A percentile compares a stretch with the other conserved stretches of the same genome.
Evolutionary conservation across 64 coral and sea anemone genomes (phyloP).

Genomic region (Montipora efflorescens): DNA sequence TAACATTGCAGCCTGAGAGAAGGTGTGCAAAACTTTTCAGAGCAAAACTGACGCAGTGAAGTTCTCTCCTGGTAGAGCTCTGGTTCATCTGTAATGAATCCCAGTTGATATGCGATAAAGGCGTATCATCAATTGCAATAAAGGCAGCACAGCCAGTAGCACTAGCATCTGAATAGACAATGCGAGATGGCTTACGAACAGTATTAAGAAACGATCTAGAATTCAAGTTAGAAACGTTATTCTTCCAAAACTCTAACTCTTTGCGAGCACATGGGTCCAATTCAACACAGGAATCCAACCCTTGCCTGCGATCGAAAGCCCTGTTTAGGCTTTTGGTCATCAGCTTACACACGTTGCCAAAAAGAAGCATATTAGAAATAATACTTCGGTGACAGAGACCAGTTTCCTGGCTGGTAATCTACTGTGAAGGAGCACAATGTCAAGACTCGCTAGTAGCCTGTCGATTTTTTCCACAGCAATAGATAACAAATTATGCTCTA

Average conservation of each 20-base stretch:
- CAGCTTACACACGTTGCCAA: constrained; percentile 77
- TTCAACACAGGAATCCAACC: constrained; percentile 15
- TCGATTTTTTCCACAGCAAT: too few relatives aligned
- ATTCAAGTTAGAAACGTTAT: constrained; percentile 30
- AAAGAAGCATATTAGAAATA: constrained; percentile 64
- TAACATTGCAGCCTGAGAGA: constrained; percentile 8
- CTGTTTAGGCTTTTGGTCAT: constrained; percentile 64
- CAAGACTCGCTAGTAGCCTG: too few relatives aligned
- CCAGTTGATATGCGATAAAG: constrained; percentile 40
- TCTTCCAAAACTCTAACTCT: constrained; percentile 55
- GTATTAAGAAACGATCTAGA: neutral
- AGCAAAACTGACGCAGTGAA: constrained; percentile 48
- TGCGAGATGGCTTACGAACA: neutral
- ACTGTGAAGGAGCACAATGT: too few relatives aligned
- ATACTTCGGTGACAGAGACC: neutral
- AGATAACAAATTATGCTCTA: too few relatives aligned
- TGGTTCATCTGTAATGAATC: constrained; percentile 54
- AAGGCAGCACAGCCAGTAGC: constrained; percentile 38
- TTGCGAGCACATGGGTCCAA: neutral
- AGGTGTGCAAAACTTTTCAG: constrained; percentile 37
- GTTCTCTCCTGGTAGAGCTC: constrained; percentile 72
- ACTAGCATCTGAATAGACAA: constrained; percentile 70
- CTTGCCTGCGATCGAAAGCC: constrained; percentile 25
- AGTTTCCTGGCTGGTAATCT: too few relatives aligned
- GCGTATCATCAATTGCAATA: constrained; percentile 50